Evolutionary conservation across 2,113 vertebrate species (phyloP), one percentile per base, ranked within the genome.

Genomic region (Pseudolaguvia tuberculata): DNA sequence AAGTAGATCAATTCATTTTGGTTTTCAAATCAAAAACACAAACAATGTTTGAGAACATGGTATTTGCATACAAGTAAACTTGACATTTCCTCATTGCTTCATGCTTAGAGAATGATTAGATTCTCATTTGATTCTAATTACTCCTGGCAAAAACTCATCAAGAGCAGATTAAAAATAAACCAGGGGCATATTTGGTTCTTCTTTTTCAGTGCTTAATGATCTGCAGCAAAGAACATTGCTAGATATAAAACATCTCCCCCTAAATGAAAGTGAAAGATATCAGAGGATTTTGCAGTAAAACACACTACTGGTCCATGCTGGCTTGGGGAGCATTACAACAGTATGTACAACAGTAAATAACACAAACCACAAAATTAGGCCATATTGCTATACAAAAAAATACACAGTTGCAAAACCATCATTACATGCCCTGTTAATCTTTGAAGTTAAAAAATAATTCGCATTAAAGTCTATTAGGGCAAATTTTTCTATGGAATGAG

Each of bases 91-190:
- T 83, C 77, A 84, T 77, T 83, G 87, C 89, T 85, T 87, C 86
- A 84, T 86, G 87, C 88, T 87, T 86, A 87, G 86, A 82, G 86
- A 89, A 90, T 91, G 90, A 92, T 91, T 91, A 86, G 88, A 88
- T 87, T 86, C 90, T 89, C 89, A 90, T 91, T 91, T 87, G 15
- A 87, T 86, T 89, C 87, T 91, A 91, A 91, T 92, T 89, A 89
- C 88, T 90, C 88, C 87, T 88, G 84, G 88, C 88, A 88, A 91
- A 91, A 91, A 84, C 90, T 91, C 89, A 91, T 92, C 88, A 91
- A 75, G 85, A 88, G 85, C 79, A 77, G 84, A 84, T 86, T 86
- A 71, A 83, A 87, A 72, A 31, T 77, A 84, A 86, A 86, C 83
- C 81, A 81, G 70, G 78, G 83, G 62, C 62, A 72, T 88, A 69